Base-by-base conservation (phyloP, 2,797 vertebrate species). In the Pampus argenteus region DNA sequence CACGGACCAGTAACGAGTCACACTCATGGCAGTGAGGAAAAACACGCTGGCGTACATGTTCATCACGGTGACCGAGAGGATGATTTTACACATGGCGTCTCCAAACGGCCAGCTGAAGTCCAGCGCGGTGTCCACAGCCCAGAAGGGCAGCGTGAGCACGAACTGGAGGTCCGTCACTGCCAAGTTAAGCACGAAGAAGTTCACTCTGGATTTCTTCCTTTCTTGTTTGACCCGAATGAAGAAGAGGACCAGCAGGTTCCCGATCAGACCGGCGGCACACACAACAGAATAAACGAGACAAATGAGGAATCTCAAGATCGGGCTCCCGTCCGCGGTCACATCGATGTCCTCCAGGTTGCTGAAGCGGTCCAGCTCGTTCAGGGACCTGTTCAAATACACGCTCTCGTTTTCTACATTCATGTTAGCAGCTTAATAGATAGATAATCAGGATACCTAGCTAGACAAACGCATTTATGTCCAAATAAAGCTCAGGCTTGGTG, bases 71-170 rank as follows among this genome's bases (percentile, higher is more conserved):
- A 95, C 90, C 0, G 95, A 95, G 2, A 94, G 90, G 62, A 95
- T 56, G 86, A 95, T 94, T 20, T 92, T 95, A 51, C 95, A 95
- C 94, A 95, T 95, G 73, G 93, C 95, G 89, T 93, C 77, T 20
- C 95, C 95, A 77, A 95, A 95, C 7, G 95, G 95, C 95, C 95
- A 96, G 89, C 94, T 96, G 91, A 96, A 96, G 85, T 96, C 95
- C 83, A 94, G 76, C 44, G 77, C 94, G 1, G 91, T 95, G 83
- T 95, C 95, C 81, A 94, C 95, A 2, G 95, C 95, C 95, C 95
- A 95, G 88, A 95, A 95, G 7, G 95, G 95, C 83, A 96, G 78
- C 0, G 93, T 95, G 26, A 96, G 86, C 3, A 95, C 94, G 44
- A 95, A 95, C 88, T 94, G 95, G 61, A 96, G 84, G 89, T 95